Conservation (phyloP, 2,797 vertebrate genomes). For the Emydoidea blandingii region DNA sequence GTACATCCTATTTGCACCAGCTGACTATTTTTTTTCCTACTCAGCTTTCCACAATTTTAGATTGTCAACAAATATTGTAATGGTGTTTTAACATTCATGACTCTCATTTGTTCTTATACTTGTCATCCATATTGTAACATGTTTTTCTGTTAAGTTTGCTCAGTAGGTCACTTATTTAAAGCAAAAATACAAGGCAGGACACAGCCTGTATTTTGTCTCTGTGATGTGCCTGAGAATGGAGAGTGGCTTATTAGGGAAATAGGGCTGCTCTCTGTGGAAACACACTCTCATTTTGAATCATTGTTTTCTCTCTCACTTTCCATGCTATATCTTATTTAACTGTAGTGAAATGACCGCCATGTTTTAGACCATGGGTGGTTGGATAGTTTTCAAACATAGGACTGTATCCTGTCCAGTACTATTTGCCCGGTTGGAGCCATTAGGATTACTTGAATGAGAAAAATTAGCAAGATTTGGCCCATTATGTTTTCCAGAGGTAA, state of each 20-base stretch:
- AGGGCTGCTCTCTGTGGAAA: slow-evolving; percentile 78
- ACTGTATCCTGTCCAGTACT: not conserved
- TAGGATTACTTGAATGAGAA: not conserved
- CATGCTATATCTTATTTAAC: not conserved
- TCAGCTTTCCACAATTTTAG: not conserved
- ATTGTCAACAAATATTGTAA: not conserved
- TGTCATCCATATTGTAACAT: not conserved
- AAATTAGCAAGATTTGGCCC: not conserved
- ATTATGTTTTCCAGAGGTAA: slow-evolving; percentile 13
- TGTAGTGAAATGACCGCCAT: not conserved
- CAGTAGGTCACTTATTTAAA: not conserved
- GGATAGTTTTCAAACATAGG: slow-evolving; percentile 12
- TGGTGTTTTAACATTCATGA: not conserved
- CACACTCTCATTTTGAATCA: not conserved
- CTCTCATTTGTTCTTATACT: not conserved
- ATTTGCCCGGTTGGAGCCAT: not conserved
- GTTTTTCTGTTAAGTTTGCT: not conserved
- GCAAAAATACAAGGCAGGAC: not conserved
- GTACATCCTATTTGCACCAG: rapidly evolving
- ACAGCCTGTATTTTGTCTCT: not conserved
- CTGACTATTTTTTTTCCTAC: not conserved
- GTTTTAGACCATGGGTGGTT: not conserved
- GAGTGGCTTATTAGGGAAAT: slow-evolving; percentile 81
- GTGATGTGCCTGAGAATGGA: slow-evolving; percentile 24
- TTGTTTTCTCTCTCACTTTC: not conserved